phyloP scores from a whole-genome alignment of 2,113 vertebrate species.

The Melanerpes aurifrons region DNA sequence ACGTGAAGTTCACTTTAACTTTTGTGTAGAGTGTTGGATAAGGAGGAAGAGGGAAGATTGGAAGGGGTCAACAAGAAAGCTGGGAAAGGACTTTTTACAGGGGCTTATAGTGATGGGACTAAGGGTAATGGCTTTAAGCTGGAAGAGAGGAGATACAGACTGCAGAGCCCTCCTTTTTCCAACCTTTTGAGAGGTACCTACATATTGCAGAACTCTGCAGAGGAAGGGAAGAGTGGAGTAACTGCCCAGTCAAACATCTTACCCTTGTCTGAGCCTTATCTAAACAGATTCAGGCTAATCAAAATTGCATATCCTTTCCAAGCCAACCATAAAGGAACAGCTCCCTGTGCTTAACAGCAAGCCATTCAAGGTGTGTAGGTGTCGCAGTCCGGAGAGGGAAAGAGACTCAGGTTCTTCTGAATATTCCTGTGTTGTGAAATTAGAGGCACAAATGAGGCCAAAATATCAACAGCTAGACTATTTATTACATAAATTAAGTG shows the following conservation, averaged over 20 bases:
- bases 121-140: too few species aligned
- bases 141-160: too few species aligned
- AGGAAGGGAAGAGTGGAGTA: background rate
- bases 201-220: background rate
- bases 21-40: background rate
- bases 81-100: too few species aligned
- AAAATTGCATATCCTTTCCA: background rate
- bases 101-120: too few species aligned
- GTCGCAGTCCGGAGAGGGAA: too few species aligned
- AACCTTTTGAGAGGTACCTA: background rate
- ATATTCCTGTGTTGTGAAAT: too few species aligned
- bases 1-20: background rate
- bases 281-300: background rate
- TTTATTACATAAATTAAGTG: too few species aligned
- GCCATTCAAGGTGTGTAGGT: slow-evolving; percentile 1
- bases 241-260: background rate
- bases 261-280: background rate
- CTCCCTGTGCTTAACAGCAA: background rate
- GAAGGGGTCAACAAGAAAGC: too few species aligned
- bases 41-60: background rate
- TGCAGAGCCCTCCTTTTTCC: background rate
- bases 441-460: too few species aligned
- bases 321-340: background rate
- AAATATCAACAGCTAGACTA: too few species aligned
- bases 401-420: too few species aligned